phyloP scores from a whole-genome alignment of 2,888 invertebrate species.

The Dinocampus coccinellae region DNA sequence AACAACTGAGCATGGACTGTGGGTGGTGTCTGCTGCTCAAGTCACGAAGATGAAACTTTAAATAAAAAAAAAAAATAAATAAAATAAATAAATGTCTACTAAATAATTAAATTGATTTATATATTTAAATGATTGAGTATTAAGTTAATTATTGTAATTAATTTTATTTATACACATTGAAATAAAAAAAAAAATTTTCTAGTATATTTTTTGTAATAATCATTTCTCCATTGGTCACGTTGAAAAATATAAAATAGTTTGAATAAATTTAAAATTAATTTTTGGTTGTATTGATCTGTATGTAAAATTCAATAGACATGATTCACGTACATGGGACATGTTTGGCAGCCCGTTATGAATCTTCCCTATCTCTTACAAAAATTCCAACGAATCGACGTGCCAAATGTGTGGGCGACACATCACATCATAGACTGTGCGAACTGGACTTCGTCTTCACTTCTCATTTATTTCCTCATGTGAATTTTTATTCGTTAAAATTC shows the following conservation, averaged over 20 bases:
- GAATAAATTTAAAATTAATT: too few species aligned
- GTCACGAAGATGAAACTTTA: not conserved
- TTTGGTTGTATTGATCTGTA: too few species aligned
- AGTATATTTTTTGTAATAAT: too few species aligned
- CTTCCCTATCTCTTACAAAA: slow-evolving; percentile 17
- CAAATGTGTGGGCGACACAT: slow-evolving; percentile 41
- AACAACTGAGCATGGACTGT: not conserved
- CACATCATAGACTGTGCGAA: slow-evolving; percentile 37
- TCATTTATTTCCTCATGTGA: slow-evolving; percentile 20
- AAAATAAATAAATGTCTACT: too few species aligned
- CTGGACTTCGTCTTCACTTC: slow-evolving; percentile 38
- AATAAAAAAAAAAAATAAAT: not conserved
- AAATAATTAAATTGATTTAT: not conserved
- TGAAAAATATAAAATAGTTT: too few species aligned
- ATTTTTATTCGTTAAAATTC: not conserved
- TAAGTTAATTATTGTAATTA: too few species aligned
- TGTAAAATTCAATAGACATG: not conserved
- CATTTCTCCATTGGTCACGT: too few species aligned
- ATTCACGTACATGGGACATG: not conserved
- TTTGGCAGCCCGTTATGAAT: slow-evolving; percentile 4
- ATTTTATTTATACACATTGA: too few species aligned
- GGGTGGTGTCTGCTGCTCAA: not conserved
- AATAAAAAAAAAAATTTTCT: too few species aligned
- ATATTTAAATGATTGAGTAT: too few species aligned
- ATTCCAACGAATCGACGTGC: slow-evolving; percentile 40